These are phyloP conservation scores for Zosterops pallidus DNA, from an alignment of 2,113 vertebrate species.

Conservation along the genomic window DNA sequence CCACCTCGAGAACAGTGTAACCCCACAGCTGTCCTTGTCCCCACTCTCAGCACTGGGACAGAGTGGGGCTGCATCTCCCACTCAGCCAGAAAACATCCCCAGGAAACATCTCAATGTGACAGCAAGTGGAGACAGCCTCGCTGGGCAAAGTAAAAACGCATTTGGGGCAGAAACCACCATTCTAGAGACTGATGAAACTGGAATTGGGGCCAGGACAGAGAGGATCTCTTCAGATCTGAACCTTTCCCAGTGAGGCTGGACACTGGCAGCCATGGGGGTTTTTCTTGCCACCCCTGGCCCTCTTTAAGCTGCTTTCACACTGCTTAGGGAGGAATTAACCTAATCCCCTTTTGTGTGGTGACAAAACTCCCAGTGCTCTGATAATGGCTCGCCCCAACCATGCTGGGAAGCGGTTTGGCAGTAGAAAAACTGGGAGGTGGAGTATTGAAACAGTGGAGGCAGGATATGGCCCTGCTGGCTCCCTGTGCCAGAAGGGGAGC, in stretches of 20 bases:
- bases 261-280: rapidly evolving
- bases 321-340: neutral
- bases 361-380: neutral
- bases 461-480: neutral
- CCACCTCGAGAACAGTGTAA: neutral
- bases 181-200: neutral
- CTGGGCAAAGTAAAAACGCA: neutral
- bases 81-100: slow-evolving; percentile 27
- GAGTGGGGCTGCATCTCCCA: neutral
- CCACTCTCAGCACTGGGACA: neutral
- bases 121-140: neutral
- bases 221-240: neutral
- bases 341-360: slow-evolving; percentile 17
- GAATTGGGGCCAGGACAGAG: rapidly evolving
- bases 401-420: neutral
- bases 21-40: rapidly evolving
- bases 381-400: neutral
- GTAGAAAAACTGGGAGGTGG: neutral
- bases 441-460: neutral
- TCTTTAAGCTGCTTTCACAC: slow-evolving; percentile 22
- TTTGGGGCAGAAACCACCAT: neutral
- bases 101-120: neutral
- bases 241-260: rapidly evolving
- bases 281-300: neutral
- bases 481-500: neutral